Base-by-base conservation (phyloP, 2,113 vertebrate species). In the Anser brachyrhynchus region DNA sequence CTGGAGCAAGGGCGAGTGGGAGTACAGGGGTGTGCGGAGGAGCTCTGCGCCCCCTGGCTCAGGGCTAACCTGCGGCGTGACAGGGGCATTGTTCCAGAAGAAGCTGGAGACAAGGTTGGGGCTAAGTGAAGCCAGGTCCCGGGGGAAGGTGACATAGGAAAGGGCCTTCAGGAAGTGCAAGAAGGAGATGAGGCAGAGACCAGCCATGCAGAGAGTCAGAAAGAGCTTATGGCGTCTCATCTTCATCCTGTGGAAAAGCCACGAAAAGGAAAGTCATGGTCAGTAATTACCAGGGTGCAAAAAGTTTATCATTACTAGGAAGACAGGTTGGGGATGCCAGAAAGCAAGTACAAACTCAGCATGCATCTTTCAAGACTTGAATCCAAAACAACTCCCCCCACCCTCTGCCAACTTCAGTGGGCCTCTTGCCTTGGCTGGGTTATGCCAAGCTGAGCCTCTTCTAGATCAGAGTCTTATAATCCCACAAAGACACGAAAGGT, bases 141-240 rank as follows among this genome's bases (percentile, higher is more conserved):
- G 97, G 95, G 99, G 98, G 91, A 99, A 98, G 71, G 99, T 99
- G 94, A 99, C 99, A 96, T 99, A 99, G 92, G 99, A 99, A 84
- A 99, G 98, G 96, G 99, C 99, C 98, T 99, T 99, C 97, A 99
- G 99, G 98, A 99, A 99, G 97, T 99, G 99, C 93, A 99, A 98
- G 97, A 99, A 99, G 93, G 99, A 99, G 98, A 99, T 99, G 98
- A 99, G 99, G 95, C 99, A 99, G 96, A 99, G 98, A 97, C 99
- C 99, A 97, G 99, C 99, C 96, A 99, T 99, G 98, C 99, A 99
- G 97, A 99, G 98, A 96, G 98, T 96, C 98, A 99, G 97, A 98
- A 99, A 99, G 98, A 99, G 99, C 95, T 99, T 98, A 98, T 99
- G 99, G 94, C 99, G 99, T 98, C 99, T 98, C 99, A 99, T 99